Percentiles rank a stretch among this genome's conserved stretches.
phyloP scores from a whole-genome alignment of 1,140 invertebrate genomes.

The Lutraria rhynchaena region DNA sequence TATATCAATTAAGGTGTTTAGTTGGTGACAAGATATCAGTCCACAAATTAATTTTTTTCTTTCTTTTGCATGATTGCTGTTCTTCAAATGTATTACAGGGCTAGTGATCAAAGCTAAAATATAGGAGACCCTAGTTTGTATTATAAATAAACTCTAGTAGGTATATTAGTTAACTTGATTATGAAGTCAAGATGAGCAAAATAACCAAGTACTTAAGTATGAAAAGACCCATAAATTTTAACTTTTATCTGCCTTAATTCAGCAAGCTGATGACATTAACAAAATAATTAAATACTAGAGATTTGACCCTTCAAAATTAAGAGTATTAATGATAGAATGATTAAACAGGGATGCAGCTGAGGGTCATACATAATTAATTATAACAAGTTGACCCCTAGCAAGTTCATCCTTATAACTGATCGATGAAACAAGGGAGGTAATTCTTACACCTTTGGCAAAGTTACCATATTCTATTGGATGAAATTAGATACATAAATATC shows the following conservation, averaged over 20 bases:
- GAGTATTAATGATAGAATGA: constrained; percentile 40
- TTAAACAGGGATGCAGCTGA: constrained; percentile 21
- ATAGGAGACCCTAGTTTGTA: no score
- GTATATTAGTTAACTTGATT: no score
- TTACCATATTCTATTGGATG: neutral
- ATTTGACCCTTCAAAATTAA: constrained; percentile 35
- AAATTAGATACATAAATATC: neutral
- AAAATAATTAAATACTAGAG: constrained; percentile 42
- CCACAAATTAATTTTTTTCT: constrained; percentile 53
- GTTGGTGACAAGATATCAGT: constrained; percentile 28
- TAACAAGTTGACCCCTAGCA: constrained; percentile 16
- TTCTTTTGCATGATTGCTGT: no score
- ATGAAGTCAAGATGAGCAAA: no score
- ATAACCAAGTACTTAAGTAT: no score
- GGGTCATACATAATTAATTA: constrained; percentile 48
- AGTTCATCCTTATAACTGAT: constrained; percentile 23
- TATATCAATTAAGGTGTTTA: constrained; percentile 13
- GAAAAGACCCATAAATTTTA: no score
- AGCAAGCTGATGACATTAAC: constrained; percentile 33
- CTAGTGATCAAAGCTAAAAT: no score
- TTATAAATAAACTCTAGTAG: no score
- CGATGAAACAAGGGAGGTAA: neutral
- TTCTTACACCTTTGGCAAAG: neutral
- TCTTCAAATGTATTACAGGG: no score
- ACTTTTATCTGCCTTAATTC: constrained; percentile 18